These are phyloP conservation scores for Bombyx huttoni DNA, from an alignment of 2,888 invertebrate species.

Conservation along the genomic window DNA sequence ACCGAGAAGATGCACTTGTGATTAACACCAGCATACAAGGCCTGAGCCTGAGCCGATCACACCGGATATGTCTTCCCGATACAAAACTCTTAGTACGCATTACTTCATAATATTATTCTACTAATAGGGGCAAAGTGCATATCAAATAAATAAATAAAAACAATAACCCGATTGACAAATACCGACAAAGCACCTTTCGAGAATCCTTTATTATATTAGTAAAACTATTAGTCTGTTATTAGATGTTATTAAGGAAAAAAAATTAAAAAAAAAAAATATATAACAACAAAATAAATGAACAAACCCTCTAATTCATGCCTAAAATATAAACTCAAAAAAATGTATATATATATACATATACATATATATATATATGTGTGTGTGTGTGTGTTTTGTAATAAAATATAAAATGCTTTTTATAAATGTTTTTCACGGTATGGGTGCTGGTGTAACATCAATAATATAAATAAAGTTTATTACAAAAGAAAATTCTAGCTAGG, in stretches of 20 bases:
- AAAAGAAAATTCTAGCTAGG: no score
- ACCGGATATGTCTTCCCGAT: no score
- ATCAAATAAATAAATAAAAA: not conserved
- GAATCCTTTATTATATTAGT: not conserved
- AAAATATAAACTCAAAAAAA: not conserved
- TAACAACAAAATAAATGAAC: not conserved
- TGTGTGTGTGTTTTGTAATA: not conserved
- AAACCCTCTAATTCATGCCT: slow-evolving; percentile 2
- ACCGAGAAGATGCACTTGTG: no score
- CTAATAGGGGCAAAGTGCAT: no score
- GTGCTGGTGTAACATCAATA: no score
- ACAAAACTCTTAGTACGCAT: no score
- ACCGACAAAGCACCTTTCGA: slow-evolving; percentile 8
- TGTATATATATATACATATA: slow-evolving; percentile 1
- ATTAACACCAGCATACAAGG: no score
- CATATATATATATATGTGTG: no score
- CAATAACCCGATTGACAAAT: slow-evolving; percentile 1
- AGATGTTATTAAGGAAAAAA: not conserved
- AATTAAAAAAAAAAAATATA: slow-evolving; percentile 7
- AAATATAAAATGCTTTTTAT: not conserved
- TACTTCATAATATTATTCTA: no score
- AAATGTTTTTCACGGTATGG: slow-evolving; percentile 2
- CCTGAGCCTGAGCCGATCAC: no score
- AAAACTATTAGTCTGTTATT: not conserved
- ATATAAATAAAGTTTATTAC: no score